A percentile compares a stretch with the other conserved stretches of the same genome.
Conservation (phyloP, 2,113 vertebrate genomes). For the Psephotus haematonotus region DNA sequence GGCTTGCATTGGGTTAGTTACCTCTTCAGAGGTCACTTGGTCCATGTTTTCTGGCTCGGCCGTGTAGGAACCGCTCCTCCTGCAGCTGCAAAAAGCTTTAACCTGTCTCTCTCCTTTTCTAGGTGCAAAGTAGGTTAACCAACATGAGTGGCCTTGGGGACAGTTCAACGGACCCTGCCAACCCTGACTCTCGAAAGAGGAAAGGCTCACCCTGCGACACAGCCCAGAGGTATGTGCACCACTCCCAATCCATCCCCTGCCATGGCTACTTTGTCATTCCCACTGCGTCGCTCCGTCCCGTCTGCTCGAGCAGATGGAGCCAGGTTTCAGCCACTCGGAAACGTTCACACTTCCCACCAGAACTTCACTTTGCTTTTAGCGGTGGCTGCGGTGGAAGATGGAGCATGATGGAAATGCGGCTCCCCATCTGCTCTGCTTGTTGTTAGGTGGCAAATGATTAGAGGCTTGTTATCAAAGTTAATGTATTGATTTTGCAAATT, state of each 20-base stretch:
- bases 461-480: neutral
- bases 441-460: constrained; percentile 9
- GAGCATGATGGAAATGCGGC: neutral
- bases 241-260: neutral
- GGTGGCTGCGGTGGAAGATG: constrained; percentile 16
- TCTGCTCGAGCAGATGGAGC: constrained; percentile 60
- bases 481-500: neutral
- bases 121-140: constrained; percentile 88
- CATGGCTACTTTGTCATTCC: neutral
- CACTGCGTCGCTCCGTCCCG: neutral
- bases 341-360: constrained; percentile 54
- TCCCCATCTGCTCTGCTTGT: constrained; percentile 30
- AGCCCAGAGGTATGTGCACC: constrained; percentile 82
- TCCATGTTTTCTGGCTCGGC: neutral
- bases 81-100: neutral
- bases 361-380: constrained; percentile 12
- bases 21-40: neutral
- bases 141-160: constrained; percentile 96
- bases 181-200: constrained; percentile 90
- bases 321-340: neutral
- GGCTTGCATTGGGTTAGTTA: neutral
- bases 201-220: constrained; percentile 91
- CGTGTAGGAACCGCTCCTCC: accelerated
- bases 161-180: constrained; percentile 85
- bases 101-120: neutral